These are phyloP conservation scores for Epinotia brunnichana DNA, from an alignment of 2,888 invertebrate genomes.

Conservation along the genomic window DNA sequence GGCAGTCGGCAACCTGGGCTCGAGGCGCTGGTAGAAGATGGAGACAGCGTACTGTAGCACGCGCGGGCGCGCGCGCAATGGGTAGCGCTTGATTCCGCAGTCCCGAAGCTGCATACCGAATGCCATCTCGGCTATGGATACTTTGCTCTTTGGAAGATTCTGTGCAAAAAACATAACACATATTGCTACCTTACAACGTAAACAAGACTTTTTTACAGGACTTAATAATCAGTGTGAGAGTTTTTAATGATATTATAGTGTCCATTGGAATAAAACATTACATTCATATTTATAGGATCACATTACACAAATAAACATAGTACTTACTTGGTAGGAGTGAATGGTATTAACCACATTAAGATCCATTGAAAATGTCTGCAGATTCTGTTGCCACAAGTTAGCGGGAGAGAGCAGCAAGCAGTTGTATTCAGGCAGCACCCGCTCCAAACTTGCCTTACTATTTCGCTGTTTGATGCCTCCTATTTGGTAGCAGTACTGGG, in stretches of 20 bases:
- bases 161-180: constrained; percentile 56
- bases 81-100: constrained; percentile 95
- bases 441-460: constrained; percentile 82
- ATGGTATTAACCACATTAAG: constrained; percentile 91
- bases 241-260: background rate
- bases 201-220: background rate
- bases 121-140: constrained; percentile 93
- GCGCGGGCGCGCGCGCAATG: constrained; percentile 91
- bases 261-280: background rate
- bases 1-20: constrained; percentile 84
- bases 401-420: constrained; percentile 96
- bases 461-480: constrained; percentile 88
- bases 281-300: background rate
- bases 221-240: background rate
- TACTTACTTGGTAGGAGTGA: constrained; percentile 90
- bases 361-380: constrained; percentile 90
- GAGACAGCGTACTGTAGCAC: constrained; percentile 96
- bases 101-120: constrained; percentile 96
- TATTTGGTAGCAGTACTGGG: constrained; percentile 93
- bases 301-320: background rate
- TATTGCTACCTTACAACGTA: background rate
- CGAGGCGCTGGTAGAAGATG: constrained; percentile 91
- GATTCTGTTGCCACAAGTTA: constrained; percentile 95
- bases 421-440: constrained; percentile 93
- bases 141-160: constrained; percentile 92